Evolutionary conservation across 2,888 invertebrate genomes (phyloP).

Genomic region (Prosapia bicincta): DNA sequence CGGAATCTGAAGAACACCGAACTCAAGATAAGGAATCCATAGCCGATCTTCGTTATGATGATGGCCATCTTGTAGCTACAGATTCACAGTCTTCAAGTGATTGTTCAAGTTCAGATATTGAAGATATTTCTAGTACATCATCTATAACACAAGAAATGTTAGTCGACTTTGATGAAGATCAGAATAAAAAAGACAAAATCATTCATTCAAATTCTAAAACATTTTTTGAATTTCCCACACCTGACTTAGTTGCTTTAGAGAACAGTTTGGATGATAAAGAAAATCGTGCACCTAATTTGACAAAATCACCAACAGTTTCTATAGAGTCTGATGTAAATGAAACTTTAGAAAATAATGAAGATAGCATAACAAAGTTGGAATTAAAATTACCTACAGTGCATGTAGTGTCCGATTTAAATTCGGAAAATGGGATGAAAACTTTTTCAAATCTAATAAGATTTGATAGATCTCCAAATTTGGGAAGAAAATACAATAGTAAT

Average conservation of each 20-base stretch:
- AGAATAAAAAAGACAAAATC: background rate
- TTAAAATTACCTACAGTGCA: conserved; percentile 5
- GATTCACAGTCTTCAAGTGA: conserved; percentile 27
- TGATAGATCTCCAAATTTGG: background rate
- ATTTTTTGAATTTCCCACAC: background rate
- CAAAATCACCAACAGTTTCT: background rate
- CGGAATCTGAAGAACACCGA: conserved; percentile 30
- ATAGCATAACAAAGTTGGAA: background rate
- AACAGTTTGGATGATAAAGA: background rate
- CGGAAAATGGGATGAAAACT: conserved; percentile 6
- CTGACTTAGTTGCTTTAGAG: background rate
- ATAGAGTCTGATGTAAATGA: background rate
- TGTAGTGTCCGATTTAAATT: conserved; percentile 4
- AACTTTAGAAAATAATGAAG: background rate
- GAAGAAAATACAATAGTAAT: background rate
- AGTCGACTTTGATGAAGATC: conserved; percentile 11
- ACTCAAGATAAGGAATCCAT: conserved; percentile 22
- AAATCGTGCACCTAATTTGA: too few relatives aligned
- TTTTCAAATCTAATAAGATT: conserved; percentile 9
- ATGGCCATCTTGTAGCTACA: conserved; percentile 21
- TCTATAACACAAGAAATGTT: conserved; percentile 16
- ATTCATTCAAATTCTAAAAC: background rate
- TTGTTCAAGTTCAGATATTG: conserved; percentile 22
- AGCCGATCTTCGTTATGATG: conserved; percentile 16
- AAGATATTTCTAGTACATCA: conserved; percentile 26